Evolutionary conservation across 2,113 vertebrate genomes (phyloP), one percentile per base, ranked within the genome.

Genomic region (Phycodurus eques): DNA sequence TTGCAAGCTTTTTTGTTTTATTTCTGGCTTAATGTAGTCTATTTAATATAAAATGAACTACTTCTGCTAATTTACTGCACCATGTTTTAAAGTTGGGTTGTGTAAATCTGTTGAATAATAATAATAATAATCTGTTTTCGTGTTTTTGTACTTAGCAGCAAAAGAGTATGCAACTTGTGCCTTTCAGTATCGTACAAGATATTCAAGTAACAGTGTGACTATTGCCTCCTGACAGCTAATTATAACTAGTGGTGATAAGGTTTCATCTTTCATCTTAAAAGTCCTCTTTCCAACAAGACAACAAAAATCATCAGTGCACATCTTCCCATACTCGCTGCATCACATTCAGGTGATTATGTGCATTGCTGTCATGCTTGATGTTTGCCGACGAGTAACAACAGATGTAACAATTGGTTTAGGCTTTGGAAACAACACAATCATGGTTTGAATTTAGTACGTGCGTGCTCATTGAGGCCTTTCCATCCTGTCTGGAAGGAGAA

Each of bases 391-490:
- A 64, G 11, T 5, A 11, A 27, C 42, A 31, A 27, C 64, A 47
- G 64, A 17, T 13, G 31, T 27, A 66, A 66, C 22, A 46, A 66
- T 31, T 14, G 17, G 44, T 66, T 47, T 66, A 27, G 64, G 12
- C 20, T 66, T 17, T 8, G 64, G 15, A 47, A 65, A 65, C 7
- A 27, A 46, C n/a, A 17, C n/a, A 4, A 47, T 44, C 22, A 27
- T 66, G 64, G 44, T 66, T 47, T 66, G 64, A 47, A 66, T 66
- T 49, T 66, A 66, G 14, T 47, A 35, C 22, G 22, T 31, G n/a
- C 44, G n/a, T 66, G 64, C 14, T 66, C 64, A 66, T 81, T 65
- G 46, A 71, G 75, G 66, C 71, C 77, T 77, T 62, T 68, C 77
- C 46, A 76, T 67, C 51, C 74, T 22, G 64, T 68, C 78, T 68